Conservation (phyloP, 2,888 invertebrate genomes). For the Pyrrhopygopsis socrates region DNA sequence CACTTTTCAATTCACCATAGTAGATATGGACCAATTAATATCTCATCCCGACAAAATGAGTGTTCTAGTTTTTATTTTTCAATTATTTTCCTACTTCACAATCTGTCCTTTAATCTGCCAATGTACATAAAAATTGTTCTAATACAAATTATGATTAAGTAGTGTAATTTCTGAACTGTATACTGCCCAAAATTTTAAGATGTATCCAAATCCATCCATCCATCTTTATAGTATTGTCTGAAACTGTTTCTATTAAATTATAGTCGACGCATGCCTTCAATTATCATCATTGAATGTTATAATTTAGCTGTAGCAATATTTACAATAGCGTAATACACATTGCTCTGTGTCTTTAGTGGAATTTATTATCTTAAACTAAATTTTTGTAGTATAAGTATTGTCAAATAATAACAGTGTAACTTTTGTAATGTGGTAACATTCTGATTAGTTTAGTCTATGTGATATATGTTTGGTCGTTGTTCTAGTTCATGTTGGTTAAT, state of each 20-base stretch:
- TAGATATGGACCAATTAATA: neutral
- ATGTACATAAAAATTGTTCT: neutral
- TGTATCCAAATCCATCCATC: neutral
- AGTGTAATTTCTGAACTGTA: slow-evolving; percentile 33
- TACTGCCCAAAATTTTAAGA: slow-evolving; percentile 77
- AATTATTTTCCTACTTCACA: neutral
- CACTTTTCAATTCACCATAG: neutral
- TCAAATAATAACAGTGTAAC: neutral
- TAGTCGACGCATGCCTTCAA: neutral
- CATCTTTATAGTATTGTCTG: neutral
- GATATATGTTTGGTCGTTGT: neutral
- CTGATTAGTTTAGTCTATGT: neutral
- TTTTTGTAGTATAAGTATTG: neutral
- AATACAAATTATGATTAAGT: no score
- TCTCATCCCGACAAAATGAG: neutral
- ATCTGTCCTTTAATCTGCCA: neutral
- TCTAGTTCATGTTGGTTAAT: slow-evolving; percentile 17
- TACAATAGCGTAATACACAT: no score
- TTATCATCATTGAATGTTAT: neutral
- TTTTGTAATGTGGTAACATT: slow-evolving; percentile 17
- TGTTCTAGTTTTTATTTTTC: neutral
- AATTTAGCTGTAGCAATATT: neutral
- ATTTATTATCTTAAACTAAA: neutral
- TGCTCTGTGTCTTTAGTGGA: neutral
- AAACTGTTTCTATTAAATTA: slow-evolving; percentile 14